Percentiles rank a stretch among this genome's conserved stretches.
Conservation (phyloP, 2,888 invertebrate species). For the Spodoptera exigua region DNA sequence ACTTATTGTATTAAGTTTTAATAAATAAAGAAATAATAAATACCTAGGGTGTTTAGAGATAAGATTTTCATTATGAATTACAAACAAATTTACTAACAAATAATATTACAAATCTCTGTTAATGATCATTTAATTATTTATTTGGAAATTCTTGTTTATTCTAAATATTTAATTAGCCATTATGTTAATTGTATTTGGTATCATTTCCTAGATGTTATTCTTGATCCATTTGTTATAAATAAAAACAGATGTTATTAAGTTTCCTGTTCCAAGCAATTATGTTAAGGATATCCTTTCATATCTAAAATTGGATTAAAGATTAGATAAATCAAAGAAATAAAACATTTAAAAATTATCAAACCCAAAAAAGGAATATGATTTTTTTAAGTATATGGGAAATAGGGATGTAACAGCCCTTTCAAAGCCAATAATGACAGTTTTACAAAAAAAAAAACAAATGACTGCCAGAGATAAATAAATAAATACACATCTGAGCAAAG, state of each 20-base stretch:
- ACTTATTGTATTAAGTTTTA: no score
- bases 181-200: constrained; percentile 1
- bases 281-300: constrained; percentile 28
- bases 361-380: no score
- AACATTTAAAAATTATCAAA: no score
- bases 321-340: not conserved
- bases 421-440: not conserved
- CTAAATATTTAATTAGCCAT: no score
- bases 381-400: not conserved
- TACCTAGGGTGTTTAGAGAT: no score
- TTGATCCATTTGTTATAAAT: constrained; percentile 12
- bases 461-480: no score
- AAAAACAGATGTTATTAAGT: constrained; percentile 1
- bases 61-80: no score
- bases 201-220: constrained; percentile 26
- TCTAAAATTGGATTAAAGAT: not conserved
- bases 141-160: constrained; percentile 7
- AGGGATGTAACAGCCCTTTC: not conserved
- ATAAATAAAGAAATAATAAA: no score
- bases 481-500: no score
- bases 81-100: no score
- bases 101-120: no score
- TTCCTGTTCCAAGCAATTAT: constrained; percentile 29
- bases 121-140: not conserved
- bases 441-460: not conserved